Conservation (phyloP, 2,888 invertebrate species). For the Odontomyia ornata region DNA sequence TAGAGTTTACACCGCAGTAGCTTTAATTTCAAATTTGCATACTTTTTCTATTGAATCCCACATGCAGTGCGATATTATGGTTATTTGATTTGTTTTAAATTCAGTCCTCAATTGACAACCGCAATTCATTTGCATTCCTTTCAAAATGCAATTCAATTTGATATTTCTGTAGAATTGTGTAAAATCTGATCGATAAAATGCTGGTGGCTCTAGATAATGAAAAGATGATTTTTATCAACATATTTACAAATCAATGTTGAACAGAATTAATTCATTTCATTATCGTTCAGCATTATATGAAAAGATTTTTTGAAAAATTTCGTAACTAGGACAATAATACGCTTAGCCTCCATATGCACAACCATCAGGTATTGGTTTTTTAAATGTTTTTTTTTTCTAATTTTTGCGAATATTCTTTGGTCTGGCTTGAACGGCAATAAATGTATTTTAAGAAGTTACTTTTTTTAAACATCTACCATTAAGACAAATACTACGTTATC, state of each 20-base stretch:
- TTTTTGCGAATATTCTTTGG: background rate
- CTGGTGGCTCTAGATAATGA: conserved; percentile 48
- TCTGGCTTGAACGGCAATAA: conserved; percentile 14
- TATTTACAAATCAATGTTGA: background rate
- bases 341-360: conserved; percentile 41
- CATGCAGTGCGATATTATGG: too few species aligned
- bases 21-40: too few species aligned
- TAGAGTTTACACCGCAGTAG: too few species aligned
- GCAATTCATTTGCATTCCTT: background rate
- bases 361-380: background rate
- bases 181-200: conserved; percentile 40
- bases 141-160: conserved; percentile 13
- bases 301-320: conserved; percentile 14
- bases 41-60: too few species aligned
- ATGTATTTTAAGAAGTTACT: conserved; percentile 40
- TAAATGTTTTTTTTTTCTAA: background rate
- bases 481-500: conserved; percentile 3
- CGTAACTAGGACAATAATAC: background rate
- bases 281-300: conserved; percentile 46
- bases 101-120: too few species aligned
- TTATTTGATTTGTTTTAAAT: too few species aligned
- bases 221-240: conserved; percentile 6
- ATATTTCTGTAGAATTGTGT: background rate
- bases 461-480: conserved; percentile 28
- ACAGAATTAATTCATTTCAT: conserved; percentile 17